Percentiles rank a stretch among this genome's conserved stretches.
Conservation (phyloP, 2,888 invertebrate species). For the Mamestra brassicae region DNA sequence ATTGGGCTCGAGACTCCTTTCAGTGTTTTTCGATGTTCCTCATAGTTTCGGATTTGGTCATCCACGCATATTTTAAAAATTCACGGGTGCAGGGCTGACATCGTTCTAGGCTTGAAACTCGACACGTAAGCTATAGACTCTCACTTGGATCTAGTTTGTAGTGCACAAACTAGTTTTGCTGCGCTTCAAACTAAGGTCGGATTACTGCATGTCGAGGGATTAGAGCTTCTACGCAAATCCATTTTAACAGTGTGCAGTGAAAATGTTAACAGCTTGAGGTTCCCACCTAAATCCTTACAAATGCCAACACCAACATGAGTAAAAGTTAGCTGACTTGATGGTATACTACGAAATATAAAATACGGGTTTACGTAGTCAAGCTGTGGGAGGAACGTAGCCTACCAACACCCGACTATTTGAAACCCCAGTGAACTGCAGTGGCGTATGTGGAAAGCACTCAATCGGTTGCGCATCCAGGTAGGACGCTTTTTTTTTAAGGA, state of each 20-base stretch:
- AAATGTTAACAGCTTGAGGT: constrained; percentile 10
- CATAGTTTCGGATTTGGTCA: no score
- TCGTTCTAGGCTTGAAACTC: neutral
- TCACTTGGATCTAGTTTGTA: neutral
- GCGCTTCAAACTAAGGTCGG: neutral
- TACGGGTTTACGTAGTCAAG: no score
- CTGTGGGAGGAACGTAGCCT: no score
- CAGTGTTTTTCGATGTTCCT: no score
- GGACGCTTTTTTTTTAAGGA: no score
- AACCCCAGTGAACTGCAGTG: no score
- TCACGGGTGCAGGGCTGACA: neutral
- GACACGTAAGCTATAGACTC: neutral
- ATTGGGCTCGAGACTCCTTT: no score
- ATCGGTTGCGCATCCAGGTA: no score
- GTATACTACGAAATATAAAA: neutral
- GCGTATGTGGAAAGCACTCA: no score
- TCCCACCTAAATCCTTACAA: neutral
- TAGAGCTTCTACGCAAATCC: constrained; percentile 3
- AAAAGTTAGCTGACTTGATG: no score
- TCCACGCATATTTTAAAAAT: no score
- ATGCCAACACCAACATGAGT: neutral
- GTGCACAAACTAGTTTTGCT: constrained; percentile 13
- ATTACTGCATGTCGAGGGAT: constrained; percentile 13
- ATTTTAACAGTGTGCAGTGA: constrained; percentile 8
- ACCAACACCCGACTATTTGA: neutral